Conservation (phyloP, 2,888 invertebrate species). For the Eremobia ochroleuca region DNA sequence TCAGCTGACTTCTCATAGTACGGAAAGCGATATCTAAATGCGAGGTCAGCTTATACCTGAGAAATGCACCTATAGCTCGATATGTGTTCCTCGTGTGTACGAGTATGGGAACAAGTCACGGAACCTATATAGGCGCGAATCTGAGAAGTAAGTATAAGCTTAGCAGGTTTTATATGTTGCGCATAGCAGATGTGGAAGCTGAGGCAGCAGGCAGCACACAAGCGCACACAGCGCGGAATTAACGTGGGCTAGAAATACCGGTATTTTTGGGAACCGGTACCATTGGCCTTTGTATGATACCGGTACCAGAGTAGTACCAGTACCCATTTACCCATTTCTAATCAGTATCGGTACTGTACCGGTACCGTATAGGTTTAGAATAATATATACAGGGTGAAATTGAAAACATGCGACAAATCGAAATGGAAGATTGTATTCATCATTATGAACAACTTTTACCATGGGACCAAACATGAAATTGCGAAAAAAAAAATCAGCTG, state of each 20-base stretch:
- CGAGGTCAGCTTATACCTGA: neutral
- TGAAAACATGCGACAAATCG: too few species aligned
- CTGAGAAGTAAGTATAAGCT: neutral
- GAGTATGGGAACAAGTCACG: neutral
- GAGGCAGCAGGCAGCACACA: neutral
- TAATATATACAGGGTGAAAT: too few species aligned
- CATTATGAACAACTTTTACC: too few species aligned
- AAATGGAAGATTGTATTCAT: too few species aligned
- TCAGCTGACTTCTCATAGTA: neutral
- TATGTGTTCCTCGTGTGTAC: neutral
- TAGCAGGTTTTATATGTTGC: neutral
- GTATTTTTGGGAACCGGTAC: too few species aligned
- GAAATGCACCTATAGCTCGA: neutral
- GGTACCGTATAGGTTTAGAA: too few species aligned
- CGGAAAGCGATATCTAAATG: neutral
- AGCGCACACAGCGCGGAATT: neutral
- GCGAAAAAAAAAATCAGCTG: too few species aligned
- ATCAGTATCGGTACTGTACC: too few species aligned
- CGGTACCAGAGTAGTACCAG: too few species aligned
- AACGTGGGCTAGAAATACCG: neutral
- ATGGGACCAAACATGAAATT: too few species aligned
- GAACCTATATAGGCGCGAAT: neutral
- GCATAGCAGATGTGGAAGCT: neutral
- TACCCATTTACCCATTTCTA: too few species aligned
- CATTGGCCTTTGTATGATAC: too few species aligned